Percentiles rank a stretch among this genome's conserved stretches.
Evolutionary conservation across 2,113 vertebrate genomes (phyloP).

Genomic region (Heliornis fulica): DNA sequence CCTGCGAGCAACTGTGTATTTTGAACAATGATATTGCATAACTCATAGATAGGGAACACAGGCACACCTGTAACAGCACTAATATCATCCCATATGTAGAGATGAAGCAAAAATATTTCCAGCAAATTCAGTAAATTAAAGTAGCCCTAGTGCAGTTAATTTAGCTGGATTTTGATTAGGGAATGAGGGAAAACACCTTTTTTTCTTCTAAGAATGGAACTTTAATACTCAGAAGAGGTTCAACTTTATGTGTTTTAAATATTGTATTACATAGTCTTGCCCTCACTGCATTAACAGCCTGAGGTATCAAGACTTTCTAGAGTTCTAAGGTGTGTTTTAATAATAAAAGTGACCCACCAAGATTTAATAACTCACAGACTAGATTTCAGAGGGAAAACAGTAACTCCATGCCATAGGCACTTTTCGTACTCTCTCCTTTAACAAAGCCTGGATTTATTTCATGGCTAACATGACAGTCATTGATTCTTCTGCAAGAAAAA

Average conservation of each 20-base stretch:
- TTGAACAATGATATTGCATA: not conserved
- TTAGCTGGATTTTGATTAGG: not conserved
- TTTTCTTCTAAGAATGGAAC: not conserved
- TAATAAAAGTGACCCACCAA: not conserved
- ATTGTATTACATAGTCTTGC: not conserved
- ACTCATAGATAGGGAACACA: not conserved
- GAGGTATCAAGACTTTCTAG: not conserved
- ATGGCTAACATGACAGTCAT: not conserved
- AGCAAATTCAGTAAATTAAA: not conserved
- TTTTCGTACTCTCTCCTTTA: not conserved
- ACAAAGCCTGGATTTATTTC: not conserved
- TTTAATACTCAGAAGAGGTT: not conserved
- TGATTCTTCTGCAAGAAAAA: not conserved
- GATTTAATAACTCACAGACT: not conserved
- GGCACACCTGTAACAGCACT: not conserved
- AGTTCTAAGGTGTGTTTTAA: not conserved
- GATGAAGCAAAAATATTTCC: not conserved
- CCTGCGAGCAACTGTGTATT: fast-evolving
- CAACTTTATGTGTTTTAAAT: not conserved
- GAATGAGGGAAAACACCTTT: not conserved
- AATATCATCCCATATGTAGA: not conserved
- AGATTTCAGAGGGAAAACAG: not conserved
- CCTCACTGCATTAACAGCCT: not conserved
- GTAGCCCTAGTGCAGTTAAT: not conserved
- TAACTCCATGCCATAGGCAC: not conserved